Percentiles rank a stretch among this genome's conserved stretches.
Conservation (phyloP, 2,113 vertebrate species). For the Leuciscus idus region DNA sequence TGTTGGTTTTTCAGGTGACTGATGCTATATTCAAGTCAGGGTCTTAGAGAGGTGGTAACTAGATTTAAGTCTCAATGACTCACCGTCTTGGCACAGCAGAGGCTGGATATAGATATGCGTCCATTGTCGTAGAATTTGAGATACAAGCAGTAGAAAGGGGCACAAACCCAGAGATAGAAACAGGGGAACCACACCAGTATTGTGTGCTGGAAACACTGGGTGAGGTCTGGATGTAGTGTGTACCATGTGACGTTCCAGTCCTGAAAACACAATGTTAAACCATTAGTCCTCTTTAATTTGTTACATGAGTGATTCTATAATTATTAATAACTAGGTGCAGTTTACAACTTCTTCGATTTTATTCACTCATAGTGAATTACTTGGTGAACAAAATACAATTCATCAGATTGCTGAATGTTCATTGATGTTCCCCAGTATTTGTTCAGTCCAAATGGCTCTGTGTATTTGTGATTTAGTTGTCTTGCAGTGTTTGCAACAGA, state of each 20-base stretch:
- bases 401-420: not conserved
- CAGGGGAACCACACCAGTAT: conserved; percentile 76
- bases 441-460: not conserved
- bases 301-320: not conserved
- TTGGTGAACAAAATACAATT: not conserved
- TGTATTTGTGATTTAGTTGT: not conserved
- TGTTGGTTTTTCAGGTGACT: not conserved
- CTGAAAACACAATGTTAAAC: conserved; percentile 58
- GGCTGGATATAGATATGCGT: conserved; percentile 66
- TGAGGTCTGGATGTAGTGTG: conserved; percentile 71
- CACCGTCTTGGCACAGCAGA: conserved; percentile 72
- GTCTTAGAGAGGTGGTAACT: not conserved
- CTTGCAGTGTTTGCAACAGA: not conserved
- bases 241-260: conserved; percentile 79
- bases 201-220: conserved; percentile 76
- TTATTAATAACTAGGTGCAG: not conserved
- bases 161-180: conserved; percentile 71
- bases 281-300: not conserved
- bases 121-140: conserved; percentile 62
- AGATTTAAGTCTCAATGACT: conserved; percentile 15
- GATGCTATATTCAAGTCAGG: not conserved
- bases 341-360: not conserved
- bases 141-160: conserved; percentile 72
- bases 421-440: not conserved
- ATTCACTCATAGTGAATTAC: not conserved